Conservation (phyloP, 2,113 vertebrate genomes). For the Podarcis muralis region DNA sequence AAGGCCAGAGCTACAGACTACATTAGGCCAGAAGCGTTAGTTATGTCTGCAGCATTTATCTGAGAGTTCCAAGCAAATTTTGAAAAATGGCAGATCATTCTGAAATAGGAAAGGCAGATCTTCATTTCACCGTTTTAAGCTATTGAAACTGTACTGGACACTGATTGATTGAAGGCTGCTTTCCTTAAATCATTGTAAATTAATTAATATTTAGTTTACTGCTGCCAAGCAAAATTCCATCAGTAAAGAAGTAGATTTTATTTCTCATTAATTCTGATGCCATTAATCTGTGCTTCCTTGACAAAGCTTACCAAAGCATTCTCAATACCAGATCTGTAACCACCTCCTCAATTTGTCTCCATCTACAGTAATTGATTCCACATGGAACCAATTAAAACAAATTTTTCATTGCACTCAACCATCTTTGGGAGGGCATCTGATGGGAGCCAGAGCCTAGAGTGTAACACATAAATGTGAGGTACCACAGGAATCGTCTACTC, state of each 20-base stretch:
- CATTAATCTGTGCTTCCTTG: constrained; percentile 6
- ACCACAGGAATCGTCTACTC: neutral
- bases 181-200: constrained; percentile 49
- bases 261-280: constrained; percentile 10
- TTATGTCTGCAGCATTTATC: neutral
- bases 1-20: constrained; percentile 32
- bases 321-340: constrained; percentile 22
- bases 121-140: neutral
- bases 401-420: neutral
- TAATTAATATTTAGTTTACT: constrained; percentile 39
- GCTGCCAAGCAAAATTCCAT: constrained; percentile 38
- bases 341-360: constrained; percentile 27
- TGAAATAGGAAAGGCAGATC: constrained; percentile 54
- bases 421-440: constrained; percentile 43
- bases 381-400: constrained; percentile 51
- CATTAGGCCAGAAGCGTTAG: constrained; percentile 36
- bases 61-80: constrained; percentile 33
- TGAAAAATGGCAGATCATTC: constrained; percentile 34
- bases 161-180: constrained; percentile 29
- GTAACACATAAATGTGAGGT: constrained; percentile 8
- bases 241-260: constrained; percentile 31
- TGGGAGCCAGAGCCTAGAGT: constrained; percentile 25
- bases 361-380: constrained; percentile 62
- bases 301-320: constrained; percentile 10
- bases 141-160: constrained; percentile 38